Conservation (phyloP, 2,888 invertebrate species). For the Crossocerus cetratus region DNA sequence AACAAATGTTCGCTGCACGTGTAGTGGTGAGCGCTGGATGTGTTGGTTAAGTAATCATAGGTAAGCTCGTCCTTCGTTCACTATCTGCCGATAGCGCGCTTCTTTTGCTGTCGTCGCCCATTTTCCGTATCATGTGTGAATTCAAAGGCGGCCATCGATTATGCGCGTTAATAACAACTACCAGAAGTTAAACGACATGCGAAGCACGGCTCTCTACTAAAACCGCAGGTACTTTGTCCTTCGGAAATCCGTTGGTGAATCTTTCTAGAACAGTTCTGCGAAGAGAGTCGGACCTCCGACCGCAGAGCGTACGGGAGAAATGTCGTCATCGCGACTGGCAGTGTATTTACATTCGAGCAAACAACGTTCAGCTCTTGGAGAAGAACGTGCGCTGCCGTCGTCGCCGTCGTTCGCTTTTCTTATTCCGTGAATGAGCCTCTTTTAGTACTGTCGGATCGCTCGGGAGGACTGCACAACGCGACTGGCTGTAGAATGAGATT, state of each 20-base stretch:
- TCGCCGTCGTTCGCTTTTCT: conserved; percentile 2
- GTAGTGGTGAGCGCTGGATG: conserved; percentile 31
- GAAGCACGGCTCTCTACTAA: too few relatives aligned
- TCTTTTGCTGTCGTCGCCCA: too few relatives aligned
- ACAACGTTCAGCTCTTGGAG: neutral
- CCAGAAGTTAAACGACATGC: too few relatives aligned
- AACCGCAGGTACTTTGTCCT: too few relatives aligned
- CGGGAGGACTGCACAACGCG: neutral
- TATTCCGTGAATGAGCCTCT: conserved; percentile 7
- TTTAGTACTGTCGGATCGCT: neutral
- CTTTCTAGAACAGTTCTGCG: too few relatives aligned
- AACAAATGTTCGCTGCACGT: conserved; percentile 19
- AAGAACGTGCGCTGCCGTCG: neutral
- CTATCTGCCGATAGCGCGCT: conserved; percentile 54
- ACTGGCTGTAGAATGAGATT: neutral
- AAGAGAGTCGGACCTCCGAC: too few relatives aligned
- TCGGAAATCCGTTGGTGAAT: too few relatives aligned
- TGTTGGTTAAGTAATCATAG: conserved; percentile 54
- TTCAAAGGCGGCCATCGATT: too few relatives aligned
- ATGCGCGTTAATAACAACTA: too few relatives aligned
- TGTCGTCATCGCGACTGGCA: conserved; percentile 8
- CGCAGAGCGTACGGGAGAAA: conserved; percentile 9
- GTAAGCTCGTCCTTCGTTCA: conserved; percentile 57
- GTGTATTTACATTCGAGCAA: conserved; percentile 22
- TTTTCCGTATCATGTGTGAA: too few relatives aligned